Evolutionary conservation across 2,797 vertebrate genomes (phyloP), one percentile per base, ranked within the genome.

Genomic region (Propithecus perrieri): DNA sequence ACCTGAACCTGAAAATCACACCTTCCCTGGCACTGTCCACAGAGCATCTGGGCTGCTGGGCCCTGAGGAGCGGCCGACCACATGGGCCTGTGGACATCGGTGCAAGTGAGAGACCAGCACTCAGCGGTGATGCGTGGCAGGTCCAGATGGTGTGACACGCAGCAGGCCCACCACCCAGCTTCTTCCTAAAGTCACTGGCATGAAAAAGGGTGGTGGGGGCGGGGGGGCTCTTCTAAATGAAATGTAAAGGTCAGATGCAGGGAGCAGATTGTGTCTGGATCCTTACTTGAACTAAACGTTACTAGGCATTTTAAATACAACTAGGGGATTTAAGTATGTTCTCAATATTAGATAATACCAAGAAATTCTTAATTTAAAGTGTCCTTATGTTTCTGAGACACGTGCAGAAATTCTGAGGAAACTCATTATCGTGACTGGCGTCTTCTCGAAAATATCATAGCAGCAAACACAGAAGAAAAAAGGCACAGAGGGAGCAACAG

Each of bases 371-470:
- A 38, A 46, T 41, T 12, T 20, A 30, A 5, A 33, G n/a, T 4
- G n/a, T 57, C 85, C 83, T 71, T 2, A 0, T 30, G n/a, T 26
- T 24, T 41, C 26, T 46, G 41, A 91, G 35, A 18, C 0, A 15
- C 2, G 11, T 20, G 30, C n/a, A 13, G 72, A 50, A 24, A 22
- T 28, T 41, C 53, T 9, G 38, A 71, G 78, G 6, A 24, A 33
- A 2, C 41, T 0, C 10, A 15, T 9, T 4, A 65, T 7, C 33
- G 4, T 0, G 20, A 13, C 65, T 26, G 90, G 63, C 35, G 12
- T 24, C 46, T 38, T n/a, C 71, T 78, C 12, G 46, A 43, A 59
- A 72, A 41, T 12, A 4, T 0, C 0, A 65, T 0, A 90, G 41
- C 22, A 38, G 38, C 85, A 61, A 48, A 20, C 4, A 46, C 10